Conservation (phyloP, 2,888 invertebrate genomes). For the Trichopria drosophilae region DNA sequence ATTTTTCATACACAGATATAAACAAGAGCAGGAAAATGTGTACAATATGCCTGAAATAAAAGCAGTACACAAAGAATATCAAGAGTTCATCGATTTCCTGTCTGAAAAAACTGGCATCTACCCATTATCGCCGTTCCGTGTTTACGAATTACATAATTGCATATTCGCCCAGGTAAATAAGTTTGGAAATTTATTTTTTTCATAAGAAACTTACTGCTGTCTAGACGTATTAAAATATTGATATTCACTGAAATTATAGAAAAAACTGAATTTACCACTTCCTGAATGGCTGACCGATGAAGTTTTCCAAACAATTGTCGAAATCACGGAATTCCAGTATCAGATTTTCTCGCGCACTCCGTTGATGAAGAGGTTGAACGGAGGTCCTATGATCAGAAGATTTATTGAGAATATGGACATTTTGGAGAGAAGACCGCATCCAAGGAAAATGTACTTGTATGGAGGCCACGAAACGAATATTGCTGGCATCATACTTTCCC, state of each 20-base stretch:
- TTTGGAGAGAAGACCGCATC: background rate
- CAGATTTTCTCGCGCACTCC: constrained; percentile 8
- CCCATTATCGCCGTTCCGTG: background rate
- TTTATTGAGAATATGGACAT: constrained; percentile 18
- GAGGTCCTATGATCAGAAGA: constrained; percentile 8
- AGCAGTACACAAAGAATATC: too few relatives aligned
- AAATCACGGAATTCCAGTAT: constrained; percentile 8
- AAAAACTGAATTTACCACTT: constrained; percentile 11
- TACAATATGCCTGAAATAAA: too few relatives aligned
- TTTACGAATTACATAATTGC: background rate
- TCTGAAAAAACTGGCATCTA: background rate
- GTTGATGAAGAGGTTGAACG: constrained; percentile 13
- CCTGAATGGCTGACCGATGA: constrained; percentile 19
- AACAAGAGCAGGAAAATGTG: too few relatives aligned
- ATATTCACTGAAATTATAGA: constrained; percentile 9
- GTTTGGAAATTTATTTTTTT: too few relatives aligned
- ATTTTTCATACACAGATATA: too few relatives aligned
- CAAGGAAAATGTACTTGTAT: constrained; percentile 20
- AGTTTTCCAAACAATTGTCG: background rate
- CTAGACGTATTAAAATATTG: background rate
- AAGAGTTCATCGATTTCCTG: background rate
- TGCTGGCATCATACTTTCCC: constrained; percentile 3
- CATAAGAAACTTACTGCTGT: too few relatives aligned
- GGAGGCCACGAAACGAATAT: constrained; percentile 18
- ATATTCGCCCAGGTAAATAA: background rate